Evolutionary conservation across 1,140 invertebrate species (phyloP).

Genomic region (Macrobrachium nipponense): DNA sequence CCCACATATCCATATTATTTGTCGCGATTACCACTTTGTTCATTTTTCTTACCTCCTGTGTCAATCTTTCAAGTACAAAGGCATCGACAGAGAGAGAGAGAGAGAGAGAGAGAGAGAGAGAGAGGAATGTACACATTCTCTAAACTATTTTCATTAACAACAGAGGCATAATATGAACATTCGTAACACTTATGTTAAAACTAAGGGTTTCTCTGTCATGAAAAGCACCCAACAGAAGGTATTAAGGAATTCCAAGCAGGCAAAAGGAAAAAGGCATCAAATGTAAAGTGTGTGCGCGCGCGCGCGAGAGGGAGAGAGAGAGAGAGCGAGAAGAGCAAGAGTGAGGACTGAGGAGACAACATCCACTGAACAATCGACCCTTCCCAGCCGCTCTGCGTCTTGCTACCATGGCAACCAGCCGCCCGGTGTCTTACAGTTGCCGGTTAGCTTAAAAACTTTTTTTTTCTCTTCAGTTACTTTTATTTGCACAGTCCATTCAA

Average conservation of each 20-base stretch:
- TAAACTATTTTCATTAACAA: not conserved
- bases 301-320: slow-evolving; percentile 10
- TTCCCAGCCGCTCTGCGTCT: too few species aligned
- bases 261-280: not conserved
- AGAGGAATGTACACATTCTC: not conserved
- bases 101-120: not conserved
- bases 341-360: not conserved
- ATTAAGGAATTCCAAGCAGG: not conserved
- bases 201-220: not conserved
- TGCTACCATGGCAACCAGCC: too few species aligned
- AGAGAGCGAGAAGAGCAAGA: slow-evolving; percentile 23
- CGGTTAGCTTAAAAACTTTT: too few species aligned
- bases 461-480: too few species aligned
- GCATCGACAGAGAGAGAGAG: slow-evolving; percentile 16
- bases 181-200: too few species aligned
- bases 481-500: too few species aligned
- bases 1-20: too few species aligned
- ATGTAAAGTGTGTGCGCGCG: too few species aligned
- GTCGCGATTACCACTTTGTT: not conserved
- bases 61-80: not conserved
- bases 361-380: too few species aligned
- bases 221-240: not conserved
- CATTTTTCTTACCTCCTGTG: not conserved
- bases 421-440: too few species aligned
- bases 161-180: too few species aligned